Evolutionary conservation across 2,113 vertebrate genomes (phyloP).

Genomic region (Xerus inauris): DNA sequence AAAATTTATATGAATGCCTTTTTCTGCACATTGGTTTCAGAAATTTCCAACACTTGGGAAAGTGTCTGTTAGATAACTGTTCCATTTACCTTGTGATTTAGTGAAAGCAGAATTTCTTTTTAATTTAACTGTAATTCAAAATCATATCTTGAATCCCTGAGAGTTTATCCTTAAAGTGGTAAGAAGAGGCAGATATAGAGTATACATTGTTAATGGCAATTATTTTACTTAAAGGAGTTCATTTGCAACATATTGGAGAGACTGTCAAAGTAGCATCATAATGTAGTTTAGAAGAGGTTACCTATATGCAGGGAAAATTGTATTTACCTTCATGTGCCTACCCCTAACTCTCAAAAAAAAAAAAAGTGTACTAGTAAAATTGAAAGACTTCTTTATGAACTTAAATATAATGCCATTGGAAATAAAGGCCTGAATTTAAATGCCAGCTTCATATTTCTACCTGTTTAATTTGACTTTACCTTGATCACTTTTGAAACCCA

Average conservation of each 20-base stretch:
- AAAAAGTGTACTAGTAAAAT: not conserved
- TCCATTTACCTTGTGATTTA: constrained; percentile 19
- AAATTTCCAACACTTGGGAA: not conserved
- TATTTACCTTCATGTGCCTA: not conserved
- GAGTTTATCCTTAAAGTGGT: not conserved
- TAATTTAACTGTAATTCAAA: not conserved
- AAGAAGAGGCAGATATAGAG: not conserved
- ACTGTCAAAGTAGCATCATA: not conserved
- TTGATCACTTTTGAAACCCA: not conserved
- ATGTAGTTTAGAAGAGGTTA: not conserved
- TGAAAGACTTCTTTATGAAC: not conserved
- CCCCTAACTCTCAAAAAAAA: not conserved
- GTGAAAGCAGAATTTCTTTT: not conserved
- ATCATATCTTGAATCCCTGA: not conserved
- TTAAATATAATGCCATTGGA: not conserved
- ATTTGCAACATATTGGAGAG: not conserved
- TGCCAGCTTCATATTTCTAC: not conserved
- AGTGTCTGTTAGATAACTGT: not conserved
- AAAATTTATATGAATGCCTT: not conserved
- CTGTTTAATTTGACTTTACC: not conserved
- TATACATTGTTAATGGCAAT: not conserved
- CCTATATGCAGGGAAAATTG: not conserved
- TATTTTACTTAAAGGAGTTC: not conserved
- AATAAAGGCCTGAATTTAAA: not conserved
- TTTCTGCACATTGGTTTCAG: not conserved